These are phyloP conservation scores for Pseudorasbora parva DNA, from an alignment of 2,113 vertebrate genomes.

Conservation along the genomic window DNA sequence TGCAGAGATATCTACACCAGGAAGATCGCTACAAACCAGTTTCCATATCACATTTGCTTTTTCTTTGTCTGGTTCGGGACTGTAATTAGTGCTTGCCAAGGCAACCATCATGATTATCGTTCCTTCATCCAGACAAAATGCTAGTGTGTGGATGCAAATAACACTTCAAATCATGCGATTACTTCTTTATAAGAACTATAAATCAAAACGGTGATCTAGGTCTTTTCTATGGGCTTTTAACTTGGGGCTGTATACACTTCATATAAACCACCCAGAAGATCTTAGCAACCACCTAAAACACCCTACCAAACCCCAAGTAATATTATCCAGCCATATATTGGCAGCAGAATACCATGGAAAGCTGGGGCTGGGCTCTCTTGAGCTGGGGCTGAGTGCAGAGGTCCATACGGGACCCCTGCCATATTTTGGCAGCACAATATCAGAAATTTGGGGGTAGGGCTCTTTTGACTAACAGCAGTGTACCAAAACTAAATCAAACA, in stretches of 20 bases:
- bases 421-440: not conserved
- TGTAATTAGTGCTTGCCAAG: not conserved
- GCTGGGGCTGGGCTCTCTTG: not conserved
- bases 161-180: not conserved
- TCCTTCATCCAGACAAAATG: not conserved
- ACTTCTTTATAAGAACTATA: no score
- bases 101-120: not conserved
- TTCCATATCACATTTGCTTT: not conserved
- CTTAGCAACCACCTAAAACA: not conserved
- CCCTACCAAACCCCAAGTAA: not conserved
- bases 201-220: no score
- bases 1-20: constrained; percentile 53
- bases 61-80: not conserved
- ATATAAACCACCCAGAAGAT: not conserved
- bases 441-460: not conserved
- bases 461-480: not conserved
- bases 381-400: not conserved
- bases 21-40: constrained; percentile 46
- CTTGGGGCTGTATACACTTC: not conserved
- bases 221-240: not conserved
- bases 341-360: not conserved
- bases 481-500: not conserved
- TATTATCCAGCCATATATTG: not conserved
- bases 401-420: not conserved
- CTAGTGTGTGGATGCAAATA: not conserved